These are phyloP conservation scores for Pristionchus exspectatus DNA, from an alignment of 2,888 invertebrate genomes.

Conservation along the genomic window DNA sequence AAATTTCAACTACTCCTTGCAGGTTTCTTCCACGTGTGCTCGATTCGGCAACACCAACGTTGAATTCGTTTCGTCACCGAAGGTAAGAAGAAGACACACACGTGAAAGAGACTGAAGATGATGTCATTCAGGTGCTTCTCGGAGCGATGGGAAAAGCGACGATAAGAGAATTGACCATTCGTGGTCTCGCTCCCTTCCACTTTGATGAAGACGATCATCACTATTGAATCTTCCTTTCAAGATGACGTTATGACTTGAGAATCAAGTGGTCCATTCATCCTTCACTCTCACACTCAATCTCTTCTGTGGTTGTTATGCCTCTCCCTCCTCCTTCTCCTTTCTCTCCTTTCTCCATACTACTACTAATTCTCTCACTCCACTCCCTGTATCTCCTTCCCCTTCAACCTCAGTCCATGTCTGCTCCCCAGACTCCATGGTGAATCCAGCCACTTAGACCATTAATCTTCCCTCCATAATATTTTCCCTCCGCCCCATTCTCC, in stretches of 20 bases:
- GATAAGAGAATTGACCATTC: conserved; percentile 66
- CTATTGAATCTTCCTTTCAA: neutral
- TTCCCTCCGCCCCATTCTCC: conserved; percentile 8
- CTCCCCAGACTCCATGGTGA: conserved; percentile 8
- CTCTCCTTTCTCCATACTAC: conserved; percentile 17
- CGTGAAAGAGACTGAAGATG: neutral
- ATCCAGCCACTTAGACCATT: conserved; percentile 45
- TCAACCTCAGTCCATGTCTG: neutral
- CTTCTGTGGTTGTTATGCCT: conserved; percentile 22
- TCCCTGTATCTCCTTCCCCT: neutral
- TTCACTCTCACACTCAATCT: conserved; percentile 30
- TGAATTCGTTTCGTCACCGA: conserved; percentile 71
- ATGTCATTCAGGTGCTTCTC: conserved; percentile 67
- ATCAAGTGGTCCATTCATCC: neutral
- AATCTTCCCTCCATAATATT: conserved; percentile 42
- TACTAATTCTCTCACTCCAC: neutral
- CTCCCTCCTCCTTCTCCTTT: neutral
- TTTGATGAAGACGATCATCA: conserved; percentile 44
- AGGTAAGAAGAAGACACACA: conserved; percentile 21
- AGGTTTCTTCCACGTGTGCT: conserved; percentile 68
- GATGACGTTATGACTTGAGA: conserved; percentile 32
- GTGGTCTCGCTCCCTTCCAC: conserved; percentile 51
- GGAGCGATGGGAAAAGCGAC: conserved; percentile 76
- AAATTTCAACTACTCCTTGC: conserved; percentile 44
- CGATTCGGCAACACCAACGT: conserved; percentile 65